Conservation (phyloP, 2,113 vertebrate species). For the Leptobrachium leishanense region DNA sequence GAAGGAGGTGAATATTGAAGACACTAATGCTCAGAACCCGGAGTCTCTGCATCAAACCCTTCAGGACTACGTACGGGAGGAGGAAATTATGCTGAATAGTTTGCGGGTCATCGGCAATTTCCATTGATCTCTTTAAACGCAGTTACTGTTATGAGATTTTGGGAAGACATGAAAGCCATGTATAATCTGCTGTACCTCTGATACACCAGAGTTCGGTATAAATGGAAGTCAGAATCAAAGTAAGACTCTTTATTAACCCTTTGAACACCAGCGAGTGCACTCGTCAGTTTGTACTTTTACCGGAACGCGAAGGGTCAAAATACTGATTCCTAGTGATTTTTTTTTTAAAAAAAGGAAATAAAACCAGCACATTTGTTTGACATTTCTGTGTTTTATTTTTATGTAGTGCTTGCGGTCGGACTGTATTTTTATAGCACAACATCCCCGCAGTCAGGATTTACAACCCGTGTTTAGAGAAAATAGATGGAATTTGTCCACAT, state of each 20-base stretch:
- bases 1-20: constrained; percentile 52
- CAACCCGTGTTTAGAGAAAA: too few relatives aligned
- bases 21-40: constrained; percentile 53
- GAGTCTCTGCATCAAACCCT: constrained; percentile 38
- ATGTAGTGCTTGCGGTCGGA: constrained; percentile 21
- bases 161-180: constrained; percentile 50
- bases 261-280: neutral
- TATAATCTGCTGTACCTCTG: constrained; percentile 32
- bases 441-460: too few relatives aligned
- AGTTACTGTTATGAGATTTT: constrained; percentile 37
- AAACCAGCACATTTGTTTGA: constrained; percentile 20
- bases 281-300: too few relatives aligned
- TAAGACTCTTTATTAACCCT: constrained; percentile 32
- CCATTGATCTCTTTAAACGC: constrained; percentile 49
- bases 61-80: constrained; percentile 28
- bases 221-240: constrained; percentile 53
- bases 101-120: constrained; percentile 35
- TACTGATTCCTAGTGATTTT: neutral
- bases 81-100: constrained; percentile 15
- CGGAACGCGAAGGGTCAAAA: too few relatives aligned
- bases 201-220: constrained; percentile 48
- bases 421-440: neutral
- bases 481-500: too few relatives aligned
- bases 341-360: neutral
- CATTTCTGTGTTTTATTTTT: constrained; percentile 24